phyloP scores from a whole-genome alignment of 2,888 invertebrate genomes.

The Tiliacea aurago region DNA sequence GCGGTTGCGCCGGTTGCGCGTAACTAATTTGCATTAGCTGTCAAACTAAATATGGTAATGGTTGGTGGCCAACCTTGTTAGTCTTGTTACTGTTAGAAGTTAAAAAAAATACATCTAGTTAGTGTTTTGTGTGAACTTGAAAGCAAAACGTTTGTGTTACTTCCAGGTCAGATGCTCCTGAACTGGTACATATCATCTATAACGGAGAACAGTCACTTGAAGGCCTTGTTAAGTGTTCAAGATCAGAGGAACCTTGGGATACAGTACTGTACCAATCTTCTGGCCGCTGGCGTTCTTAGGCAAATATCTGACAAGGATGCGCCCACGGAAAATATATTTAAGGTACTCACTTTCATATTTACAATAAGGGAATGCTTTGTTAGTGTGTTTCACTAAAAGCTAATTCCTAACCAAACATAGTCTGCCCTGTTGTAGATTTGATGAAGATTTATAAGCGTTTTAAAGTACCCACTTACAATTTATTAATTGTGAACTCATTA shows the following conservation, averaged over 20 bases:
- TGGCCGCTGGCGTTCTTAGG: conserved; percentile 96
- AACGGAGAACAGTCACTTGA: conserved; percentile 92
- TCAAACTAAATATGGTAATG: conserved; percentile 46
- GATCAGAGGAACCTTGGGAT: conserved; percentile 94
- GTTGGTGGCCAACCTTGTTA: conserved; percentile 46
- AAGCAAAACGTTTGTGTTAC: conserved; percentile 54
- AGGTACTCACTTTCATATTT: conserved; percentile 88
- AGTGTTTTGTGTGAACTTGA: conserved; percentile 12
- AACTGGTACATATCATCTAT: conserved; percentile 96
- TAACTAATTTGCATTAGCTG: conserved; percentile 51
- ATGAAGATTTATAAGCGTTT: background rate
- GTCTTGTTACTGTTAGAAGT: too few species aligned
- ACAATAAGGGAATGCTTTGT: background rate
- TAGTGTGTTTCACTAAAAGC: background rate
- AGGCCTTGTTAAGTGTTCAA: conserved; percentile 91
- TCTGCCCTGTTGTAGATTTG: conserved; percentile 25
- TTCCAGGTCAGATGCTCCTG: conserved; percentile 96
- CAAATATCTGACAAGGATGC: conserved; percentile 94
- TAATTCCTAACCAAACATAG: conserved; percentile 37
- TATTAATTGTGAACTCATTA: background rate
- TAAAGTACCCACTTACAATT: background rate
- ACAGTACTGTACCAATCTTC: conserved; percentile 96
- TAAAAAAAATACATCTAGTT: conserved; percentile 29
- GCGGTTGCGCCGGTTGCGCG: conserved; percentile 17
- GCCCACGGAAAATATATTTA: conserved; percentile 92